Percentiles rank a stretch among this genome's conserved stretches.
Evolutionary conservation across 2,888 invertebrate species (phyloP).

Genomic region (Habroteleia sp.): DNA sequence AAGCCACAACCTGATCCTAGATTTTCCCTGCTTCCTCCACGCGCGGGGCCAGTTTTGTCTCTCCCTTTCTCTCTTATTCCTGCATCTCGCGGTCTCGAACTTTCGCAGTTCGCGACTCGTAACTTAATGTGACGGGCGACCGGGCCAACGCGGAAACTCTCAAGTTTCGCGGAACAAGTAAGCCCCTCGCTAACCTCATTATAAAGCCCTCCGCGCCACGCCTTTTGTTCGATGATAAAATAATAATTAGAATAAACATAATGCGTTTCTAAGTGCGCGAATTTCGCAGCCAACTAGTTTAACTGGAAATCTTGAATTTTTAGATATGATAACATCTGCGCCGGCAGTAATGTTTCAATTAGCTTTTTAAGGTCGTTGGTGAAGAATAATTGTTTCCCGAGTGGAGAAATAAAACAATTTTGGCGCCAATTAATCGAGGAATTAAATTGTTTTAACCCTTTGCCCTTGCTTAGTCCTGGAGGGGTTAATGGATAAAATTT

Average conservation of each 20-base stretch:
- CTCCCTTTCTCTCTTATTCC: conserved; percentile 21
- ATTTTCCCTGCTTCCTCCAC: conserved; percentile 6
- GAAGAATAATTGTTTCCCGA: too few species aligned
- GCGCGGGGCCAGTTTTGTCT: conserved; percentile 1
- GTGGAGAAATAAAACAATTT: too few species aligned
- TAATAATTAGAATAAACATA: conserved; percentile 53
- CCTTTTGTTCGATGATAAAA: conserved; percentile 44
- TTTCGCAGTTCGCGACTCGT: conserved; percentile 67
- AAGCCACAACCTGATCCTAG: conserved; percentile 17
- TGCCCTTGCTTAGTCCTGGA: too few species aligned
- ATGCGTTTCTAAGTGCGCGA: conserved; percentile 28
- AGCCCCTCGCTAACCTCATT: conserved; percentile 40
- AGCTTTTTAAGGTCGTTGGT: too few species aligned
- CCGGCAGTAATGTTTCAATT: background rate
- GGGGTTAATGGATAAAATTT: too few species aligned
- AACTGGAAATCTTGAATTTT: background rate
- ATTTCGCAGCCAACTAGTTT: background rate
- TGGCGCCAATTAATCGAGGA: too few species aligned
- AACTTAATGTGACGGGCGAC: conserved; percentile 71
- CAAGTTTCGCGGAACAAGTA: conserved; percentile 48
- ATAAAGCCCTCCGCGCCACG: conserved; percentile 21
- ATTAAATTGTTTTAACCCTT: too few species aligned
- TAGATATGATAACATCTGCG: background rate
- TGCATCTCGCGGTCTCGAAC: conserved; percentile 56
- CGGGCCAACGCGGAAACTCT: conserved; percentile 49